Base-by-base conservation (phyloP, 2,797 vertebrate genomes). In the Sebastes iracundus region DNA sequence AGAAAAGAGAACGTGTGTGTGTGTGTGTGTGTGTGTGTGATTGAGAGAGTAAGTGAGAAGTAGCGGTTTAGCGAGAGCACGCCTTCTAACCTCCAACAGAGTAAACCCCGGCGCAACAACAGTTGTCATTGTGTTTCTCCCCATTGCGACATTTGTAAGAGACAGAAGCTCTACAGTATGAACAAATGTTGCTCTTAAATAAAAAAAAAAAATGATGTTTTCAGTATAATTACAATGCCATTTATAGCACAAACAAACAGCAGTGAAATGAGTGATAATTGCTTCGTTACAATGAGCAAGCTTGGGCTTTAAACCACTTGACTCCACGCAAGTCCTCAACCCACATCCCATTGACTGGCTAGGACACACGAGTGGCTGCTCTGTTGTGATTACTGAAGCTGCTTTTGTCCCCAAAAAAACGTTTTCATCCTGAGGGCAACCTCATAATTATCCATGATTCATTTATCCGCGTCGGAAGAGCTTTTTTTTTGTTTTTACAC, bases 211-310 rank as follows among this genome's bases (percentile, higher is more conserved):
- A 16, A 42, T 3, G 2, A 16, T 84, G 75, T 85, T 87, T 88
- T 89, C 62, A 52, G 72, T 80, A 64, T 91, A 94, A 94, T 95
- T 91, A 85, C 77, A 66, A 78, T 75, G 69, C 87, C 87, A 85
- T 94, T 94, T 91, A 93, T 90, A 86, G 88, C 70, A 59, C 81
- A 93, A 92, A 91, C 90, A 94, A 93, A 93, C 88, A 85, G 79
- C 75, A 62, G 93, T 87, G 92, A 92, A 93, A 95, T 92, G 90
- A 90, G 85, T 88, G 92, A 90, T 93, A 95, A 95, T 92, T 93
- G 90, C 85, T 87, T 86, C 73, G 90, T 91, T 85, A 89, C 80
- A 92, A 84, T 81, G 87, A 89, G 90, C 90, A 85, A 87, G 94
- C 85, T 88, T 79, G 66, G 91, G 88, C 92, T 93, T 92, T 86